Conservation (phyloP, 2,888 invertebrate species). For the Drosophila conformis region DNA sequence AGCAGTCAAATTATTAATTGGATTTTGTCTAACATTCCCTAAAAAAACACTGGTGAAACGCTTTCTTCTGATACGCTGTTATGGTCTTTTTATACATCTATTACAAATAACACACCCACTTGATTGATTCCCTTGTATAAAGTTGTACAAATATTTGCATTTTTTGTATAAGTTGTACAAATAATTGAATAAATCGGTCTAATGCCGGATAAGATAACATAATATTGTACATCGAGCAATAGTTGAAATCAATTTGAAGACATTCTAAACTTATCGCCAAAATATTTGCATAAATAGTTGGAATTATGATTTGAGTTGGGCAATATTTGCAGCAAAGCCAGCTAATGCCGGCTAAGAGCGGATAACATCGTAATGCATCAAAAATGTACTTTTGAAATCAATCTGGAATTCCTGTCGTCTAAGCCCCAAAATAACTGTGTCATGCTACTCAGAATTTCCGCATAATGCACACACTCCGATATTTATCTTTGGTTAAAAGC, state of each 20-base stretch:
- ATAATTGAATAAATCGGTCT: slow-evolving; percentile 4
- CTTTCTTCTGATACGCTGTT: slow-evolving; percentile 32
- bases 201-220: slow-evolving; percentile 29
- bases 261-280: not conserved
- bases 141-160: slow-evolving; percentile 4
- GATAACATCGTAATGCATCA: slow-evolving; percentile 29
- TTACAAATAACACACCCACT: slow-evolving; percentile 14
- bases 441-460: slow-evolving; percentile 25
- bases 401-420: slow-evolving; percentile 2
- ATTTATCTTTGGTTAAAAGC: slow-evolving; percentile 10
- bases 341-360: slow-evolving; percentile 20
- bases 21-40: slow-evolving; percentile 24
- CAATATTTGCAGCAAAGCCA: not conserved
- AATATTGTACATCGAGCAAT: not conserved
- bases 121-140: slow-evolving; percentile 1
- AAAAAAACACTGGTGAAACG: slow-evolving; percentile 53
- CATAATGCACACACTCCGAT: not conserved
- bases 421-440: slow-evolving; percentile 6
- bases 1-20: not conserved
- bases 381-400: slow-evolving; percentile 24
- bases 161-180: slow-evolving; percentile 12
- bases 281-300: not conserved
- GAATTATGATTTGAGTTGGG: not conserved
- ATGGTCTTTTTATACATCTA: slow-evolving; percentile 10
- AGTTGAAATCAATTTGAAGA: not conserved